Base-by-base conservation (phyloP, 2,113 vertebrate species). In the Neoarius graeffei region DNA sequence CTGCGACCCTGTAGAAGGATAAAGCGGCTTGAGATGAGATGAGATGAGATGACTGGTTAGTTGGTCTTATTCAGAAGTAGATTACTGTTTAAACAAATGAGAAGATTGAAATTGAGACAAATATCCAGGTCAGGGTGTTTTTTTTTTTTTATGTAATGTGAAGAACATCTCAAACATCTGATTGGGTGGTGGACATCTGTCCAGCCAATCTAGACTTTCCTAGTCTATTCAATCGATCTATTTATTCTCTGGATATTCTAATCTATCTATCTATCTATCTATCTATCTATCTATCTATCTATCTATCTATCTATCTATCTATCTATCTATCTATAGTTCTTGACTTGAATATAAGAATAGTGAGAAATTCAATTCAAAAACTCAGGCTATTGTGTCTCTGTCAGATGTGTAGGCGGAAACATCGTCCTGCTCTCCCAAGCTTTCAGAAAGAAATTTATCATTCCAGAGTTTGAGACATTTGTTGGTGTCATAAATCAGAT, bases 401-500 rank as follows among this genome's bases (percentile, higher is more conserved):
- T 81, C 71, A 97, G 97, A 91, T 97, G 96, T 93, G 95, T 96
- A 25, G 94, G 95, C 85, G 95, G 96, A 89, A 97, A 96, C 92
- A 95, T 97, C 30, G 95, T 97, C 85, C 93, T 97, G 89, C 94
- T 97, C 93, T 96, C 96, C 81, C 96, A 97, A 90, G 96, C 96
- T 84, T 97, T 97, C 93, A 94, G 96, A 85, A 96, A 96, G 90
- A 97, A 96, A 92, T 97, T 97, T 85, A 96, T 97, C 74, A 97
- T 97, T 93, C 97, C 97, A 4, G 96, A 97, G 90, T 97, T 97
- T 94, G 95, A 96, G 77, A 89, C 93, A 30, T 97, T 97, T 93
- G 93, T 93, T 1, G 83, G 88, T 69, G 94, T 96, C 54, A 96
- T 97, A 81, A 94, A 97, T 92, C 93, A 95, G 81, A 95, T 97